Evolutionary conservation across 2,888 invertebrate genomes (phyloP).

Genomic region (Lochmaea crataegi): DNA sequence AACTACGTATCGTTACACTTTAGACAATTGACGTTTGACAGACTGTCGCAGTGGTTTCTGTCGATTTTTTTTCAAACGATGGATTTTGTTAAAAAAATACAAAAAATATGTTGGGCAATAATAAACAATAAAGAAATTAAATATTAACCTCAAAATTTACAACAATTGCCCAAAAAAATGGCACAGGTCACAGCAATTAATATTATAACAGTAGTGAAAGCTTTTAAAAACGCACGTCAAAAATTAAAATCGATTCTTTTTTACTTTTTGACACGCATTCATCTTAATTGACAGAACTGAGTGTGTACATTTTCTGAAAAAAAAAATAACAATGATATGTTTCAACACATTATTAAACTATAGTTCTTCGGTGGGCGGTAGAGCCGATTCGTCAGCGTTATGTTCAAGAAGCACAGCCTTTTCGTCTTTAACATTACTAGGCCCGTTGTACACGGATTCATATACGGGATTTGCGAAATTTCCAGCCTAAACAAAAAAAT

Average conservation of each 20-base stretch:
- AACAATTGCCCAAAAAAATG: conserved; percentile 55
- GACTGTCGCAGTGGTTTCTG: conserved; percentile 1
- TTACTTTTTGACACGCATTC: not conserved
- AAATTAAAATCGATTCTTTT: not conserved
- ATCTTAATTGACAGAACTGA: conserved; percentile 27
- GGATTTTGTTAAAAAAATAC: conserved; percentile 13
- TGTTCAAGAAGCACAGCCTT: conserved; percentile 70
- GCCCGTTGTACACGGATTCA: conserved; percentile 79
- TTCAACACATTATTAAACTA: conserved; percentile 44
- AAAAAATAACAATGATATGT: conserved; percentile 50
- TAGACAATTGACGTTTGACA: not conserved
- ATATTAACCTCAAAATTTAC: conserved; percentile 38
- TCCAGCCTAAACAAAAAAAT: conserved; percentile 66
- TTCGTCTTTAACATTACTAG: conserved; percentile 65
- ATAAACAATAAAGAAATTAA: conserved; percentile 37
- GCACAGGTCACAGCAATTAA: conserved; percentile 65
- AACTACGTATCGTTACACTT: not conserved
- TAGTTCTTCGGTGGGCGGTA: conserved; percentile 58
- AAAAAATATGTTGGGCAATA: conserved; percentile 39
- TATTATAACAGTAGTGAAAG: conserved; percentile 39
- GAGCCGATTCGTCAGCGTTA: conserved; percentile 67
- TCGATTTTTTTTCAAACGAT: not conserved
- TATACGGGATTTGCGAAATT: conserved; percentile 91
- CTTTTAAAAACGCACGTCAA: conserved; percentile 34
- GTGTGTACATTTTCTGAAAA: conserved; percentile 7